Evolutionary conservation across 2,888 invertebrate genomes (phyloP).

Genomic region (Eugnorisma glareosa): DNA sequence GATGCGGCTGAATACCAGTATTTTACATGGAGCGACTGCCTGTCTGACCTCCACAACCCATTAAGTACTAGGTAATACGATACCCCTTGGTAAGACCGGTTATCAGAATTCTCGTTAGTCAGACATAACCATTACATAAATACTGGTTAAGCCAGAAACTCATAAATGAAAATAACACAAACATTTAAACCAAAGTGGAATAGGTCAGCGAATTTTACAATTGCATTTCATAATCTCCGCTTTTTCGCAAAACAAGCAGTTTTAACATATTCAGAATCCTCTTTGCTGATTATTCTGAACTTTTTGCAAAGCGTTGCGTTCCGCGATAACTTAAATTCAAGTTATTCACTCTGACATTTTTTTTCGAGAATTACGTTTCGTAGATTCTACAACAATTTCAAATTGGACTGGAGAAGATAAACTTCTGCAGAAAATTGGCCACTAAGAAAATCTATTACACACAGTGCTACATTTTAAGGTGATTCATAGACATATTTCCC

Average conservation of each 20-base stretch:
- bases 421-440: background rate
- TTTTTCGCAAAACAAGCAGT: conserved; percentile 63
- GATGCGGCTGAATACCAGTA: too few relatives aligned
- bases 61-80: background rate
- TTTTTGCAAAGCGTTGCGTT: conserved; percentile 42
- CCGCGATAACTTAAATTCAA: conserved; percentile 24
- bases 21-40: too few relatives aligned
- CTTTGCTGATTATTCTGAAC: conserved; percentile 56
- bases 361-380: background rate
- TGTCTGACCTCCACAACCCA: too few relatives aligned
- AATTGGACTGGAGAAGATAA: conserved; percentile 6
- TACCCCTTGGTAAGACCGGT: background rate
- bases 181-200: conserved; percentile 66
- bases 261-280: conserved; percentile 68
- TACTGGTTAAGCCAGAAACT: background rate
- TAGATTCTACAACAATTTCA: background rate
- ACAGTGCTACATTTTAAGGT: background rate
- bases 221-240: conserved; percentile 64
- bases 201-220: conserved; percentile 64
- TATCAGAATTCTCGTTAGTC: background rate
- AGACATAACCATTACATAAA: background rate
- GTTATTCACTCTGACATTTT: conserved; percentile 6
- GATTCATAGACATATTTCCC: background rate
- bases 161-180: conserved; percentile 70
- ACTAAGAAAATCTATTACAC: background rate